Base-by-base conservation (phyloP, 2,113 vertebrate genomes). In the Leptobrachium leishanense region DNA sequence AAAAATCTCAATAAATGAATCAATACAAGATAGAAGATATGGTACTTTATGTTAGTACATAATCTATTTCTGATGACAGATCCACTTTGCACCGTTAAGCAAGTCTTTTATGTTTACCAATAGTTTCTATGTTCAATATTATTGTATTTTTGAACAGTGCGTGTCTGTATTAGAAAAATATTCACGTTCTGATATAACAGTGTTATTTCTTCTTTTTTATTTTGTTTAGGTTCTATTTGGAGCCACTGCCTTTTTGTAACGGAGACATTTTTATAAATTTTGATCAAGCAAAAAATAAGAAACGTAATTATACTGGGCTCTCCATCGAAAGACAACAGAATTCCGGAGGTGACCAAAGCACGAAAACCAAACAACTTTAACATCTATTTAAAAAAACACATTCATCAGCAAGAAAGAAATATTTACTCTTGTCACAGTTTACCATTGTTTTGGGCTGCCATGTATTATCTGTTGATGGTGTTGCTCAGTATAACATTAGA, bases 401-500 rank as follows among this genome's bases (percentile, higher is more conserved):
- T 72, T 11, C 55, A 77, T 69, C 75, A 69, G 50, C 54, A 74
- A 81, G 65, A 50, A 62, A 68, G 20, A 43, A 44, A 74, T 70
- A 71, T 76, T 76, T 72, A 57, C 64, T 76, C 66, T 57, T 82
- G 67, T 42, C 44, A 53, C 43, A 20, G 43, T 42, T 75, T 53
- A 39, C 54, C 66, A 75, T 54, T 46, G 40, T n/a, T 15, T 42
- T 55, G 53, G 42, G 44, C n/a, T 77, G 74, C 64, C 82, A 84
- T 85, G 84, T 78, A 82, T 80, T 81, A 81, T 50, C 54, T 84
- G 62, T 74, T 85, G 57, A 81, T 63, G 0, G 72, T 84, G 46
- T 81, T 85, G n/a, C 72, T 81, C 42, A 83, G 84, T 40, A 11
- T 82, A 71, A 84, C 84, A 79, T 82, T 86, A 57, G 88, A 85